Percentiles rank a stretch among this genome's conserved stretches.
Evolutionary conservation across 2,888 invertebrate species (phyloP).

Genomic region (Cryptocephalus moraei): DNA sequence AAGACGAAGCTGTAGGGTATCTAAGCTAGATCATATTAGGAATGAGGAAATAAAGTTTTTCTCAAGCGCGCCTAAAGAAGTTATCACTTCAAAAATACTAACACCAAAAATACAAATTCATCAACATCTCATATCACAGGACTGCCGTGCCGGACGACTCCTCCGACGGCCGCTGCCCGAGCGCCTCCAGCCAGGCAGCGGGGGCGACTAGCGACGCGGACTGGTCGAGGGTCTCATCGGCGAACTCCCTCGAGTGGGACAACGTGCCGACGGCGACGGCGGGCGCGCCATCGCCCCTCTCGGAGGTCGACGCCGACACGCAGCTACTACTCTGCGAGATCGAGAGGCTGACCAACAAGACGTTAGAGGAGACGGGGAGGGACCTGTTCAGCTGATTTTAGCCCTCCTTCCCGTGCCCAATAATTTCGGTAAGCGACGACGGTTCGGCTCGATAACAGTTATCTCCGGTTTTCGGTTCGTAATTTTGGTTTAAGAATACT

Average conservation of each 20-base stretch:
- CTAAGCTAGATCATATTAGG: too few species aligned
- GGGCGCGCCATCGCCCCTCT: conserved; percentile 37
- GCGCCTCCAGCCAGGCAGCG: conserved; percentile 25
- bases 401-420: too few species aligned
- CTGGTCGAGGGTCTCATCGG: conserved; percentile 54
- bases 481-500: too few species aligned
- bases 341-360: conserved; percentile 54
- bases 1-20: too few species aligned
- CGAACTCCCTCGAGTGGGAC: conserved; percentile 62
- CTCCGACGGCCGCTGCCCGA: conserved; percentile 12
- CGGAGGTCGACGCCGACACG: conserved; percentile 52
- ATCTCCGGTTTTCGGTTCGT: too few species aligned
- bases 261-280: conserved; percentile 39
- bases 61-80: too few species aligned
- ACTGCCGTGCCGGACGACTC: conserved; percentile 24
- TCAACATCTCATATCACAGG: conserved; percentile 16
- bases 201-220: conserved; percentile 34
- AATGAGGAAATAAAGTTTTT: too few species aligned
- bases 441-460: too few species aligned
- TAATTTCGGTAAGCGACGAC: too few species aligned
- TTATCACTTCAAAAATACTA: too few species aligned
- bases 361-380: conserved; percentile 53
- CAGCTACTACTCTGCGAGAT: conserved; percentile 56
- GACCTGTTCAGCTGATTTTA: conserved; percentile 32
- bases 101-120: too few species aligned